A percentile compares a stretch with the other conserved stretches of the same genome.
phyloP scores from a whole-genome alignment of 2,888 invertebrate species.

The Myopa testacea region DNA sequence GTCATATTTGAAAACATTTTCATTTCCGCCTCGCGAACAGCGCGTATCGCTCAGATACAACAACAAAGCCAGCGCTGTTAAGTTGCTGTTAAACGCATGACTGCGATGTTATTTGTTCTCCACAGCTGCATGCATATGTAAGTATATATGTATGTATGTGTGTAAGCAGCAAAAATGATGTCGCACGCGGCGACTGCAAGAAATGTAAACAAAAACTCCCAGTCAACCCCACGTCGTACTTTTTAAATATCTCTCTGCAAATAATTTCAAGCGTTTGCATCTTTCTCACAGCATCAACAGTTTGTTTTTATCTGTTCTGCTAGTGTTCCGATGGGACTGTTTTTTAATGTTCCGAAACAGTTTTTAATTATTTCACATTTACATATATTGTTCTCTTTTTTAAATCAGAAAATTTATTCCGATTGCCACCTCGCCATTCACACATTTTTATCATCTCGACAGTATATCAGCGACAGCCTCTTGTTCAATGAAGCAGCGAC shows the following conservation, averaged over 20 bases:
- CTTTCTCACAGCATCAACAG: slow-evolving; percentile 10
- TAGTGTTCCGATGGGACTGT: too few species aligned
- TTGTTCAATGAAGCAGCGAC: slow-evolving; percentile 10
- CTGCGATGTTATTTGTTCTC: neutral
- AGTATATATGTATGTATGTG: neutral
- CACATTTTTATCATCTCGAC: neutral
- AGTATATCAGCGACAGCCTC: slow-evolving; percentile 1
- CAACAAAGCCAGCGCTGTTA: neutral
- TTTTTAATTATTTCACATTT: neutral
- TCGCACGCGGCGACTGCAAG: neutral
- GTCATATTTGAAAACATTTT: slow-evolving; percentile 13
- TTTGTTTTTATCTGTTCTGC: neutral
- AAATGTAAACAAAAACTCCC: neutral
- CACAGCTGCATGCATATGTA: neutral
- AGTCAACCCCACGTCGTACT: neutral
- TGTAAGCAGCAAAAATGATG: neutral
- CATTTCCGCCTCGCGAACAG: slow-evolving; percentile 32
- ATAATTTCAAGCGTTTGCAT: neutral
- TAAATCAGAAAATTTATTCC: slow-evolving; percentile 17
- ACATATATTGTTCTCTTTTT: neutral
- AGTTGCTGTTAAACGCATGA: slow-evolving; percentile 11
- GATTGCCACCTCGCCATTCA: neutral
- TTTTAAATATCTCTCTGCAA: neutral
- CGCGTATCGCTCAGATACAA: slow-evolving; percentile 29
- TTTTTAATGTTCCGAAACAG: neutral